Evolutionary conservation across 2,113 vertebrate species (phyloP).

Genomic region (Lasiurus borealis): DNA sequence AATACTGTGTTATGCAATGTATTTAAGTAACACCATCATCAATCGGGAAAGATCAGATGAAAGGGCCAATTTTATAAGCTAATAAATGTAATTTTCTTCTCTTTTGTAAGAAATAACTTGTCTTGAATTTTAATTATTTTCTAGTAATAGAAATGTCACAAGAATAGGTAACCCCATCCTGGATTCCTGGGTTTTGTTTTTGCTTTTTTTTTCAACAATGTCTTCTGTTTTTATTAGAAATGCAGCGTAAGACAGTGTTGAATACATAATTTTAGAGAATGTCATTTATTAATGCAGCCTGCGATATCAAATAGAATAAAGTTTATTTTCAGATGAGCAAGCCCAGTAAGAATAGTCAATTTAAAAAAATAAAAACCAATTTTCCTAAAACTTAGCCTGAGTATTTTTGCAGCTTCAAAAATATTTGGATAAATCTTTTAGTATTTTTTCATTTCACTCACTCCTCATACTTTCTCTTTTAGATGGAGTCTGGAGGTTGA

Average conservation of each 20-base stretch:
- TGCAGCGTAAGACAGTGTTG: not conserved
- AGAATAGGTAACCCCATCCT: not conserved
- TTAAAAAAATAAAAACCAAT: constrained; percentile 51
- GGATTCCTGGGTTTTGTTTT: not conserved
- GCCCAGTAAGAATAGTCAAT: not conserved
- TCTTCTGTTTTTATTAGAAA: constrained; percentile 46
- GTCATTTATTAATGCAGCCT: constrained; percentile 51
- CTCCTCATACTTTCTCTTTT: constrained; percentile 46
- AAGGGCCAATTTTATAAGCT: not conserved
- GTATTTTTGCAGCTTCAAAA: constrained; percentile 72
- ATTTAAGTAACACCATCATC: not conserved
- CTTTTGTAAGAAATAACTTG: constrained; percentile 28
- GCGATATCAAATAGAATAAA: constrained; percentile 42
- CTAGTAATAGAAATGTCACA: not conserved
- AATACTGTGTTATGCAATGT: not conserved
- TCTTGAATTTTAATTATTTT: constrained; percentile 28
- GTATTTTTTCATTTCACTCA: constrained; percentile 65
- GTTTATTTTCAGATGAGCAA: constrained; percentile 39
- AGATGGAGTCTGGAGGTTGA: constrained; percentile 36
- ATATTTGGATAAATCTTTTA: constrained; percentile 72
- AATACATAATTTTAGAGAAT: constrained; percentile 35
- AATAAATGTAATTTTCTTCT: constrained; percentile 4
- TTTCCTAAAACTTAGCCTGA: constrained; percentile 46
- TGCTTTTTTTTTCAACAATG: not conserved
- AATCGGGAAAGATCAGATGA: not conserved